Percentiles rank a stretch among this genome's conserved stretches.
These are phyloP conservation scores for Copidosoma aretas DNA, from an alignment of 2,888 invertebrate genomes.

Conservation along the genomic window DNA sequence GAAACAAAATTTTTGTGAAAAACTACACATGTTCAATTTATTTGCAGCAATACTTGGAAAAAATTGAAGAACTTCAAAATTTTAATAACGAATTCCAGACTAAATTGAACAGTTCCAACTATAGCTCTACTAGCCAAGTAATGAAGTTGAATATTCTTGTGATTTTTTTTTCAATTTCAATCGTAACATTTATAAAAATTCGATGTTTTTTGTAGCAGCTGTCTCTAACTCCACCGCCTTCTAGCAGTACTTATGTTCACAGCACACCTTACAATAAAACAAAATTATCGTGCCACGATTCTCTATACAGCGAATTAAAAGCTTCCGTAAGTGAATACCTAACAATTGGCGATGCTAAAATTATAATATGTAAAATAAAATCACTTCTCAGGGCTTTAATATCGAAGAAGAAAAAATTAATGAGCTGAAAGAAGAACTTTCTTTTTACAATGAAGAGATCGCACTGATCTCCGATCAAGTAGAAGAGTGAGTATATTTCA, in stretches of 20 bases:
- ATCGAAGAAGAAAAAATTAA: slow-evolving; percentile 41
- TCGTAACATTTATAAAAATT: background rate
- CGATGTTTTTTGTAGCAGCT: slow-evolving; percentile 33
- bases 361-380: no score
- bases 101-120: slow-evolving; percentile 24
- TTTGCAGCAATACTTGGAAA: slow-evolving; percentile 43
- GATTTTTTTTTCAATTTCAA: slow-evolving; percentile 4
- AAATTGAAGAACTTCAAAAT: slow-evolving; percentile 43
- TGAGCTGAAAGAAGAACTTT: slow-evolving; percentile 45
- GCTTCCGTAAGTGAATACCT: slow-evolving; percentile 45
- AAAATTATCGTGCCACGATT: slow-evolving; percentile 39
- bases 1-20: background rate
- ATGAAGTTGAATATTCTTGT: background rate
- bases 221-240: slow-evolving; percentile 41
- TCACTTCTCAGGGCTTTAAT: slow-evolving; percentile 45
- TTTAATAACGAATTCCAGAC: slow-evolving; percentile 41
- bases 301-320: slow-evolving; percentile 47
- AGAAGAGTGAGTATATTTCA: slow-evolving; percentile 36
- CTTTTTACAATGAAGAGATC: slow-evolving; percentile 45
- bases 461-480: slow-evolving; percentile 37
- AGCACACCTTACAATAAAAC: slow-evolving; percentile 39
- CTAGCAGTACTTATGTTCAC: slow-evolving; percentile 35
- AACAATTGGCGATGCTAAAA: no score
- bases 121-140: slow-evolving; percentile 11
- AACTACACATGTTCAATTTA: background rate